Conservation (phyloP, 2,888 invertebrate species). For the Rhagium mordax region DNA sequence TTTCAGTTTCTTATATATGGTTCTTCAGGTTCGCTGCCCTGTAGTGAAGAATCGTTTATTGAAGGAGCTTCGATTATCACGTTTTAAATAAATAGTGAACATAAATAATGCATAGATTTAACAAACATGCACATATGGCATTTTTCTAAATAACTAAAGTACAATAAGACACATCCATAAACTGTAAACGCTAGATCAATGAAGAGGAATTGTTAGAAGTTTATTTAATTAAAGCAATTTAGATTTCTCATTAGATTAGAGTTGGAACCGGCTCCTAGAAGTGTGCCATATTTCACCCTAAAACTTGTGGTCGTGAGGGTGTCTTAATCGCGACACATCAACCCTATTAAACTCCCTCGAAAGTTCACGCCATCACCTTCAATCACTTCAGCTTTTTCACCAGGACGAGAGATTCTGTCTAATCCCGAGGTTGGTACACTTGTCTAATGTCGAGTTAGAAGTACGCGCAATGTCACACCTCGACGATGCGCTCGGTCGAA, state of each 20-base stretch:
- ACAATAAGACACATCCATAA: neutral
- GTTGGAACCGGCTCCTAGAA: conserved; percentile 24
- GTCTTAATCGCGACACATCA: conserved; percentile 35
- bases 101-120: no score
- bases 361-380: conserved; percentile 28
- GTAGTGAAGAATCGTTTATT: no score
- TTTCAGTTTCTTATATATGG: no score
- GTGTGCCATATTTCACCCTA: conserved; percentile 28
- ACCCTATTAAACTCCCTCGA: conserved; percentile 15
- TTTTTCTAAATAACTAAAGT: neutral
- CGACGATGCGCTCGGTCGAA: conserved; percentile 17
- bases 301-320: conserved; percentile 27
- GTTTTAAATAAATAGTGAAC: no score
- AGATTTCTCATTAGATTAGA: conserved; percentile 25
- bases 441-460: conserved; percentile 36
- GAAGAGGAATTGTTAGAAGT: conserved; percentile 19
- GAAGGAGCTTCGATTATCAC: no score
- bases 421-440: conserved; percentile 27
- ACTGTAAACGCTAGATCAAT: neutral
- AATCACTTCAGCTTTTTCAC: conserved; percentile 25
- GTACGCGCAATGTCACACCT: conserved; percentile 33
- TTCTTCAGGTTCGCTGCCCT: no score
- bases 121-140: no score
- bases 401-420: conserved; percentile 4
- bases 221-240: conserved; percentile 32